These are phyloP conservation scores for Sphenodon punctatus DNA, from an alignment of 2,797 vertebrate genomes.

Conservation along the genomic window DNA sequence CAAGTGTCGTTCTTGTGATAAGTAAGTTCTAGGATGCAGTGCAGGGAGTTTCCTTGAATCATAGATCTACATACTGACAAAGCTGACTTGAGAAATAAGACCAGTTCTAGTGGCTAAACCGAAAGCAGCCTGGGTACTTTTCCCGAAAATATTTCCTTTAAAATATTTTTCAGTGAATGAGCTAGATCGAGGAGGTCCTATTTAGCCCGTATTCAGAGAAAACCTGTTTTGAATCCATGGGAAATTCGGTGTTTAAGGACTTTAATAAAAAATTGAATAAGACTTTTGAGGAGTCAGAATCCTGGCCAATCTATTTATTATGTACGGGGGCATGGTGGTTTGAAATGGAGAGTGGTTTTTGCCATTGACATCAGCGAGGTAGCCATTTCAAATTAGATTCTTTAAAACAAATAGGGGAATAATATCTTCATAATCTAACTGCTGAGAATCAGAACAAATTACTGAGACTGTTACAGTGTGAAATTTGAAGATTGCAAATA, in stretches of 20 bases:
- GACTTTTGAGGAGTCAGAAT: background rate
- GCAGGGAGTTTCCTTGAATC: background rate
- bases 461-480: slow-evolving; percentile 59
- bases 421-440: slow-evolving; percentile 27
- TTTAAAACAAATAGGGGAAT: background rate
- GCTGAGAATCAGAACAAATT: slow-evolving; percentile 79
- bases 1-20: background rate
- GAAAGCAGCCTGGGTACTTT: too few species aligned
- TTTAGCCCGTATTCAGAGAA: accelerated
- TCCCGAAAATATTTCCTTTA: background rate
- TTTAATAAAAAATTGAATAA: background rate
- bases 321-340: background rate
- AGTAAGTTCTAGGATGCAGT: background rate
- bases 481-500: slow-evolving; percentile 80
- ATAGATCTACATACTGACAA: background rate
- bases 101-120: too few species aligned
- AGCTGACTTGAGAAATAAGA: background rate
- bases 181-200: accelerated
- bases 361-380: background rate
- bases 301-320: background rate
- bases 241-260: accelerated
- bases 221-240: accelerated
- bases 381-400: background rate
- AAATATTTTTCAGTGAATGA: background rate
- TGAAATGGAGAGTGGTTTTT: background rate